Evolutionary conservation across 2,797 vertebrate species (phyloP).

Genomic region (Enteromius argenteus): DNA sequence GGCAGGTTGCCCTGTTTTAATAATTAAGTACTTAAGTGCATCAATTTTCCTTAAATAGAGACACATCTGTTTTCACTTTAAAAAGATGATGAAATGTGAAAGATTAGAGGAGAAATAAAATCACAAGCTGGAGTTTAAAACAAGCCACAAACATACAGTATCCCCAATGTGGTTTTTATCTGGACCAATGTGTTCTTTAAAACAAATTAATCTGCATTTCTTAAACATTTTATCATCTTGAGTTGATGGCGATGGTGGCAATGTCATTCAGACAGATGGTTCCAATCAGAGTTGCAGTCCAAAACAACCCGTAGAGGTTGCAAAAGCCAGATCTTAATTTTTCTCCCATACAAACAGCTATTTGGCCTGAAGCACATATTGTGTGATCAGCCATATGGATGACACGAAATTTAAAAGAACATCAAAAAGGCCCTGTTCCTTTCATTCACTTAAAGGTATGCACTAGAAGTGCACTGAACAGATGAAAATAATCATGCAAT

Average conservation of each 20-base stretch:
- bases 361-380: conserved; percentile 24
- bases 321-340: conserved; percentile 43
- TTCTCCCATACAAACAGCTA: conserved; percentile 33
- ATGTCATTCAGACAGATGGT: conserved; percentile 51
- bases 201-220: conserved; percentile 13
- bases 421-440: conserved; percentile 29
- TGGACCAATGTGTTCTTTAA: not conserved
- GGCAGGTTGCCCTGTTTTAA: conserved; percentile 32
- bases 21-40: conserved; percentile 24
- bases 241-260: not conserved
- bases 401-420: conserved; percentile 32
- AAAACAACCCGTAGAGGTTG: conserved; percentile 34
- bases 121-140: not conserved
- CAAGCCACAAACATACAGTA: not conserved
- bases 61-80: conserved; percentile 12
- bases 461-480: not conserved
- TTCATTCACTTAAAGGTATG: conserved; percentile 21
- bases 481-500: too few species aligned
- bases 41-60: conserved; percentile 35
- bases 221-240: conserved; percentile 5
- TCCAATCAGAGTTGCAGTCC: conserved; percentile 34
- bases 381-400: conserved; percentile 53
- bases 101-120: conserved; percentile 18
- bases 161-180: not conserved
- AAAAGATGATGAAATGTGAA: not conserved